Conservation (phyloP, 1,140 invertebrate genomes). For the Hermetia illucens region DNA sequence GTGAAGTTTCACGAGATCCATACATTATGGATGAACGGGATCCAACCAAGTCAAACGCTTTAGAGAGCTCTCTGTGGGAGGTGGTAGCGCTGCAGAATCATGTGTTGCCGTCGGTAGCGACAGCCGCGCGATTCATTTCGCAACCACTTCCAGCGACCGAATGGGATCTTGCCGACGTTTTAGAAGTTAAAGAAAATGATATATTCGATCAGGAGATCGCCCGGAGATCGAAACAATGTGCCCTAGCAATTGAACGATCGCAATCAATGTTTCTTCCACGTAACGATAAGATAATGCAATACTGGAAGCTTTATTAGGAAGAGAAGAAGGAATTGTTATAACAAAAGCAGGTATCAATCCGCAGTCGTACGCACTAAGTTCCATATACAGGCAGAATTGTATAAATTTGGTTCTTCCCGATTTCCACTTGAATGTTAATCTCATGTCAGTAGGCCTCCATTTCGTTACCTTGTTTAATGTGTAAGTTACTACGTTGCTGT, state of each 20-base stretch:
- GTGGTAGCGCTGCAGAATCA: conserved; percentile 60
- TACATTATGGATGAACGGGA: conserved; percentile 68
- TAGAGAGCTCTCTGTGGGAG: conserved; percentile 87
- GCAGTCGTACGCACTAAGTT: too few relatives aligned
- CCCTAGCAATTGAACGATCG: conserved; percentile 45
- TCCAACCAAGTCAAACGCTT: conserved; percentile 59
- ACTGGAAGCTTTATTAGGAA: conserved; percentile 33
- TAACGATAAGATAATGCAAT: conserved; percentile 35
- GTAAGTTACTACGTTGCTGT: too few relatives aligned
- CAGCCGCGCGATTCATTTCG: conserved; percentile 50
- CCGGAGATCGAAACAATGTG: conserved; percentile 43
- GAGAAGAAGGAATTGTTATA: too few relatives aligned
- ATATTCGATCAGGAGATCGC: conserved; percentile 49
- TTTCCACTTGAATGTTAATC: too few relatives aligned
- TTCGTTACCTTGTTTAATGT: too few relatives aligned
- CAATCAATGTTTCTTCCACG: conserved; percentile 31
- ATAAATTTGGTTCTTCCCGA: too few relatives aligned
- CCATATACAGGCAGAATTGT: too few relatives aligned
- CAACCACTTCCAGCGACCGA: conserved; percentile 49
- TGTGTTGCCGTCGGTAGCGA: conserved; percentile 52
- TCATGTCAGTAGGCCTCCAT: too few relatives aligned
- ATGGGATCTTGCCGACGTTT: conserved; percentile 43
- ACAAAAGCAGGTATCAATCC: too few relatives aligned
- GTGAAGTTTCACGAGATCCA: conserved; percentile 53
- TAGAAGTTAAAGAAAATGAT: conserved; percentile 43